Evolutionary conservation across 2,888 invertebrate species (phyloP).

Genomic region (Itoplectis maculator): DNA sequence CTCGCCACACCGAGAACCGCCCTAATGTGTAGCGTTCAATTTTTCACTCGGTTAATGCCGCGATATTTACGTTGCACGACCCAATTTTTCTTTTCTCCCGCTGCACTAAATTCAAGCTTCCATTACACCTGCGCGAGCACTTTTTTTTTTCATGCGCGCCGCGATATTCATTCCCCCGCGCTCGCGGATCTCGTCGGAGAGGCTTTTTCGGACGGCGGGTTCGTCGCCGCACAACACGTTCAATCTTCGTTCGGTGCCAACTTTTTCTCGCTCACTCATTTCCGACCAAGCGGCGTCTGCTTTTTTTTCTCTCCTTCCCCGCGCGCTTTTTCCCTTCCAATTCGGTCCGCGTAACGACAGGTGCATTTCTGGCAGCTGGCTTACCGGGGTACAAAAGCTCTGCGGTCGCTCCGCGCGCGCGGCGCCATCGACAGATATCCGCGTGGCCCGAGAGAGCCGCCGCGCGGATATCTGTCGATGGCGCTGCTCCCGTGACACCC

Average conservation of each 20-base stretch:
- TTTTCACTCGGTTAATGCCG: neutral
- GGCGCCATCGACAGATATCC: constrained; percentile 35
- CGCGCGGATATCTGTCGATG: neutral
- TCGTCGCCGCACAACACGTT: constrained; percentile 45
- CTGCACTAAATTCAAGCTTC: constrained; percentile 1
- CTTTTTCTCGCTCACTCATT: constrained; percentile 42
- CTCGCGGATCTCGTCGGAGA: constrained; percentile 27
- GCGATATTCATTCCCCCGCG: constrained; percentile 8
- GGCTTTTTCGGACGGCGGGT: constrained; percentile 22
- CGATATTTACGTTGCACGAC: neutral
- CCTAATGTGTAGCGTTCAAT: constrained; percentile 2
- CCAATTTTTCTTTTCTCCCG: neutral
- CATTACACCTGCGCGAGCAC: neutral
- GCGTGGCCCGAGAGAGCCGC: too few relatives aligned
- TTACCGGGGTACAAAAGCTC: constrained; percentile 41
- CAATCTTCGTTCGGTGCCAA: constrained; percentile 53
- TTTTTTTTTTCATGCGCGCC: constrained; percentile 25
- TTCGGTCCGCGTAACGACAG: constrained; percentile 19
- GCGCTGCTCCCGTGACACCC: too few relatives aligned
- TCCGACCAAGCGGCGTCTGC: neutral
- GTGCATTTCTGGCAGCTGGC: constrained; percentile 38
- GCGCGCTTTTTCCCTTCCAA: constrained; percentile 26
- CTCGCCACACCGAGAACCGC: too few relatives aligned
- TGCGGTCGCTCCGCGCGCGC: constrained; percentile 40
- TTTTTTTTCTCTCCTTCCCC: constrained; percentile 19